Conservation (phyloP, 1,140 invertebrate species). For the Eriosoma lanigerum region DNA sequence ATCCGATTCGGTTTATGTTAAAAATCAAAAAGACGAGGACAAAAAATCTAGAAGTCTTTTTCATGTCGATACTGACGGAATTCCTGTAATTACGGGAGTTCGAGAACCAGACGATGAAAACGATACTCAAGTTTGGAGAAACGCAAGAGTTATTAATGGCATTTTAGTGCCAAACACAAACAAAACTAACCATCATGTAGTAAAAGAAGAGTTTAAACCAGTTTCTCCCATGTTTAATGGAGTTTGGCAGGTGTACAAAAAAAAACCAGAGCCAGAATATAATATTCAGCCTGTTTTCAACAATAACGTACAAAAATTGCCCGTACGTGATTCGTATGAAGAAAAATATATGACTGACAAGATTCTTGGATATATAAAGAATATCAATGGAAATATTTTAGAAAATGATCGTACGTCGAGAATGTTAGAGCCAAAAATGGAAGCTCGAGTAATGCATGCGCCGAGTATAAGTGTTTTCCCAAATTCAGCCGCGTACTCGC, state of each 20-base stretch:
- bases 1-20: constrained; percentile 65
- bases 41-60: constrained; percentile 63
- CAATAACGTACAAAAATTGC: background rate
- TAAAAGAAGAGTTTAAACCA: constrained; percentile 20
- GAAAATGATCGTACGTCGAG: constrained; percentile 23
- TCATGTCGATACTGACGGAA: constrained; percentile 69
- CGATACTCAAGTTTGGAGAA: constrained; percentile 80
- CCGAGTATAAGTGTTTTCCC: constrained; percentile 66
- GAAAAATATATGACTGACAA: constrained; percentile 55
- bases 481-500: constrained; percentile 65
- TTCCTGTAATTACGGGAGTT: constrained; percentile 76
- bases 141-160: constrained; percentile 81
- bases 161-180: constrained; percentile 63
- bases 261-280: constrained; percentile 29
- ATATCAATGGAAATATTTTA: constrained; percentile 63
- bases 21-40: constrained; percentile 59
- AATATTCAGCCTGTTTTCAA: background rate
- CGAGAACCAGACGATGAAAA: constrained; percentile 79
- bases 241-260: constrained; percentile 41
- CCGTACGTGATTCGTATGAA: constrained; percentile 35
- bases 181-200: constrained; percentile 52
- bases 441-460: constrained; percentile 70
- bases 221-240: constrained; percentile 32
- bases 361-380: constrained; percentile 65
- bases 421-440: constrained; percentile 61